Evolutionary conservation across 2,888 invertebrate genomes (phyloP), one percentile per base, ranked within the genome.

Genomic region (Actias luna): DNA sequence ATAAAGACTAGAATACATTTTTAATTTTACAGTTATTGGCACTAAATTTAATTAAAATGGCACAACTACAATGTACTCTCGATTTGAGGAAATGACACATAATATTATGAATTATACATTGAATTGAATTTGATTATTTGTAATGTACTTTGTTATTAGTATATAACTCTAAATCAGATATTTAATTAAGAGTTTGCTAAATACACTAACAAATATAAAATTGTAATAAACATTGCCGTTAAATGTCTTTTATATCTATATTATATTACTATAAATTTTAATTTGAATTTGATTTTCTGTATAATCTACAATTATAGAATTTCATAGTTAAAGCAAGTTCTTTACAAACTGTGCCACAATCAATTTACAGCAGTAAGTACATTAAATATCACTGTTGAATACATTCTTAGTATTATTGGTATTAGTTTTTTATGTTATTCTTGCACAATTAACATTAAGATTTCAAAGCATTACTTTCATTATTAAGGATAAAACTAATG

Each of bases 1-100:
- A 92, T 93, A 92, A 88, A 92, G 93, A 93, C 93, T 93, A 93
- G 93, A 93, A 92, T 92, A 92, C 89, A 92, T 89, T 89, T 89
- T 25, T 25, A 12, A 84, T 83, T 85, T 83, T 88, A 92, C 93
- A 93, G 93, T 92, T 93, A 93, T 92, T 93, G 93, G 93, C 93
- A 93, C 93, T 93, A 92, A 87, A 82, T 84, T 87, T 76, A 84
- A 82, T 84, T 81, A 80, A 83, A 85, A 93, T 93, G 93, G 92
- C 93, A 93, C 90, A 84, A 85, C 78, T 86, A 88, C 55, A 29
- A 1, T 86, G 82, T 87, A 86, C 82, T 86, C 77, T 82, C 81
- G 77, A 78, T 84, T 83, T 71, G 78, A 25, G 46, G 8, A 25
- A 50, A 50, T 25, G 12, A 2, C 46, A 25, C 46, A 8, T n/a